These are phyloP conservation scores for Apaloderma vittatum DNA, from an alignment of 2,113 vertebrate species.

Conservation along the genomic window DNA sequence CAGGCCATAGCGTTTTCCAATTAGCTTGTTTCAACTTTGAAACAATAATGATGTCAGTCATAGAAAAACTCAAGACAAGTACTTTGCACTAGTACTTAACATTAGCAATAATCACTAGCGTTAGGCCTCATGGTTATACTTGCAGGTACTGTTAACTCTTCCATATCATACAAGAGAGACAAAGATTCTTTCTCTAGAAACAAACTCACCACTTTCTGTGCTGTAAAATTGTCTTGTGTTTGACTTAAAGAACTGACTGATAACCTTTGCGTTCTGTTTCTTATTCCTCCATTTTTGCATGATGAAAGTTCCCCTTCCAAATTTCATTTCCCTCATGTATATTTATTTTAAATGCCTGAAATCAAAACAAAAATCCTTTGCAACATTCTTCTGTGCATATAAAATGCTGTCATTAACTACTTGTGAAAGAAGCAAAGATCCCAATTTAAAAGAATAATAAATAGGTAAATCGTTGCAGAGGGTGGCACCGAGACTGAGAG, in stretches of 20 bases:
- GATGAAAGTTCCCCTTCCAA: neutral
- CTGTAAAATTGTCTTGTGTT: neutral
- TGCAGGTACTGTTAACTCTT: neutral
- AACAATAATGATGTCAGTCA: neutral
- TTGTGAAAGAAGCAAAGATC: neutral
- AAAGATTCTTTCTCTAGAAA: neutral
- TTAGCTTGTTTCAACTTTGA: neutral
- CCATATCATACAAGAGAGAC: neutral
- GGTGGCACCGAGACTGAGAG: neutral
- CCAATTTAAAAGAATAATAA: neutral
- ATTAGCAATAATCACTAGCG: neutral
- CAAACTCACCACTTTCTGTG: neutral
- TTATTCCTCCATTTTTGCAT: neutral
- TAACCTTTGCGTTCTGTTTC: neutral
- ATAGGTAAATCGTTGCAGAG: neutral
- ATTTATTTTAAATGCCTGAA: conserved; percentile 14
- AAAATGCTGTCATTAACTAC: neutral
- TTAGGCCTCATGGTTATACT: neutral
- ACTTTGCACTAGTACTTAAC: neutral
- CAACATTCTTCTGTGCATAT: neutral
- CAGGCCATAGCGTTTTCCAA: neutral
- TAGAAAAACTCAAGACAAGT: neutral
- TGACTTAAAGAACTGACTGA: neutral
- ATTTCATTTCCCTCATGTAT: neutral
- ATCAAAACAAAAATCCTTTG: neutral